Percentiles rank a stretch among this genome's conserved stretches.
Evolutionary conservation across 2,113 vertebrate species (phyloP).

Genomic region (Podocnemis expansa): DNA sequence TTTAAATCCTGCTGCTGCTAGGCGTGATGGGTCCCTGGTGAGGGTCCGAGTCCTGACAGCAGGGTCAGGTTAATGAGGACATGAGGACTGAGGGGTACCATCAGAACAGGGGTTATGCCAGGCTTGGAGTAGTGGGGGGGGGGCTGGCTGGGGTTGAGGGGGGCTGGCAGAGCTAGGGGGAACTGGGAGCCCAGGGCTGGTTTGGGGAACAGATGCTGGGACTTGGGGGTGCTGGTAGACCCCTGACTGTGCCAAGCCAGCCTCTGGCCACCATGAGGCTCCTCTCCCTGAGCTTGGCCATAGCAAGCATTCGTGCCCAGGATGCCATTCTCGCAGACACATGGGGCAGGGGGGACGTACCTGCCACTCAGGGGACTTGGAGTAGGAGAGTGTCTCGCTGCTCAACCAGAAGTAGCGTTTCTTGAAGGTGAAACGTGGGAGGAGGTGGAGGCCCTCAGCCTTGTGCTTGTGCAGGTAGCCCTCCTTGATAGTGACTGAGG

Average conservation of each 20-base stretch:
- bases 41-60: no score
- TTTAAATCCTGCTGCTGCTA: neutral
- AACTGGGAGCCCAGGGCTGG: neutral
- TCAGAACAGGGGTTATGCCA: no score
- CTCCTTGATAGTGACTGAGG: constrained; percentile 85
- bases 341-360: constrained; percentile 72
- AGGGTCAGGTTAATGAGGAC: no score
- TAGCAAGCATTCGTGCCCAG: neutral
- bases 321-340: neutral
- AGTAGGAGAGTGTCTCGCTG: constrained; percentile 82
- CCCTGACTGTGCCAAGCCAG: neutral
- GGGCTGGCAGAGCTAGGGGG: no score
- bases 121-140: neutral
- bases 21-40: no score
- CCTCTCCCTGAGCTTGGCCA: neutral
- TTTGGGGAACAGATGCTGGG: fast-evolving
- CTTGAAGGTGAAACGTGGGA: constrained; percentile 89
- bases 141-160: neutral
- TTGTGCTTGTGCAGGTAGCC: constrained; percentile 87
- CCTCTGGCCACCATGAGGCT: neutral
- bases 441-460: constrained; percentile 75
- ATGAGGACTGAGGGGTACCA: no score
- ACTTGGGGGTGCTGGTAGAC: neutral
- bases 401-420: constrained; percentile 93
- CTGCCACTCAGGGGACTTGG: constrained; percentile 87